phyloP scores from a whole-genome alignment of 2,888 invertebrate genomes.

The Ectobius pallidus region DNA sequence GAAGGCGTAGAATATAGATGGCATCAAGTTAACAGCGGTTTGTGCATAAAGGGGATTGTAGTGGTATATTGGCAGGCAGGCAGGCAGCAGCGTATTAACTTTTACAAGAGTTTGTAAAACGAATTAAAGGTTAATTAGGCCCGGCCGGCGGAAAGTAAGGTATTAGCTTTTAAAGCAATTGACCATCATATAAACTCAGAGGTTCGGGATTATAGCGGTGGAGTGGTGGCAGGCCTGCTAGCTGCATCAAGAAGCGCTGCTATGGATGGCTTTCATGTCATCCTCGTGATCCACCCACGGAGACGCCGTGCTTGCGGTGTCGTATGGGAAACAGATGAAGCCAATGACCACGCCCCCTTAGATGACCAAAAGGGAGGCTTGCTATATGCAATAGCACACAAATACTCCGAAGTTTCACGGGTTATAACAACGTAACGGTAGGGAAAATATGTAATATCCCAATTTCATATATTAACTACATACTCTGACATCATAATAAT shows the following conservation, averaged over 20 bases:
- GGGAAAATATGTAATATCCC: too few species aligned
- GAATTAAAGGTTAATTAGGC: slow-evolving; percentile 31
- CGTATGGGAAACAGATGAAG: too few species aligned
- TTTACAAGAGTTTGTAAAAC: slow-evolving; percentile 30
- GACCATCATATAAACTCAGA: slow-evolving; percentile 17
- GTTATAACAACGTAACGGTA: too few species aligned
- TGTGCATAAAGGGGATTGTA: neutral
- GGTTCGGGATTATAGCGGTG: slow-evolving; percentile 14
- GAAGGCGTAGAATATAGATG: too few species aligned
- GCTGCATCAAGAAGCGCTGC: slow-evolving; percentile 1
- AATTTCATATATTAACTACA: too few species aligned
- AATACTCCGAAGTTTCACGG: too few species aligned
- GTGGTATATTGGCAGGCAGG: neutral
- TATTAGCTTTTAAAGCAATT: slow-evolving; percentile 32
- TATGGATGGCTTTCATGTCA: slow-evolving; percentile 3
- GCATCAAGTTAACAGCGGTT: neutral
- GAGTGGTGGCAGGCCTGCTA: slow-evolving; percentile 1
- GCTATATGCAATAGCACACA: too few species aligned
- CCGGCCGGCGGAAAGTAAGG: slow-evolving; percentile 22
- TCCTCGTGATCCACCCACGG: neutral
- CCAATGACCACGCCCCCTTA: too few species aligned
- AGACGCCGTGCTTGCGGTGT: too few species aligned
- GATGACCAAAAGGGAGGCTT: too few species aligned
- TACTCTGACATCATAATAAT: too few species aligned
- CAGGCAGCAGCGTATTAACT: slow-evolving; percentile 17